Conservation (phyloP, 1,140 invertebrate species). For the Aphelinus certus region DNA sequence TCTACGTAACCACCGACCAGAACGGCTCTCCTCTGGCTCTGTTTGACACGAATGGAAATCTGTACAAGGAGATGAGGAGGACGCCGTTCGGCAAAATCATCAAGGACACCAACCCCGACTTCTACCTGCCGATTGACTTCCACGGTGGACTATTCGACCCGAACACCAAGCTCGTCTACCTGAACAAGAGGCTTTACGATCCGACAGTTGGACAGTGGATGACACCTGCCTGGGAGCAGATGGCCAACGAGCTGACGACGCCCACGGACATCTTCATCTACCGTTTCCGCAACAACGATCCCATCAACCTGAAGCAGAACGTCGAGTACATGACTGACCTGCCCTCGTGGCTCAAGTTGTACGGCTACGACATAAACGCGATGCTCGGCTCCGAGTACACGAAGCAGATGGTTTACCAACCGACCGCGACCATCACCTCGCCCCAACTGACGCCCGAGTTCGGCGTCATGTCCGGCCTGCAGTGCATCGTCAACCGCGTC, state of each 20-base stretch:
- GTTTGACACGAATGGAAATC: conserved; percentile 88
- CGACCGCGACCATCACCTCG: conserved; percentile 78
- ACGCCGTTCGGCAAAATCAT: conserved; percentile 91
- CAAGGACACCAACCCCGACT: conserved; percentile 89
- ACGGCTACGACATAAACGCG: conserved; percentile 85
- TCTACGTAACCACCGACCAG: conserved; percentile 93
- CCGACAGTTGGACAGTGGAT: conserved; percentile 94
- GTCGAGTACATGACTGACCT: conserved; percentile 86
- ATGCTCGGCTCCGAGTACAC: conserved; percentile 87
- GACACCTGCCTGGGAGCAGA: conserved; percentile 89
- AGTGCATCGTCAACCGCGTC: conserved; percentile 84
- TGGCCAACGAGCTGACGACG: conserved; percentile 81
- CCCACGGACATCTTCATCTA: conserved; percentile 93
- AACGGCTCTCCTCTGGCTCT: conserved; percentile 90
- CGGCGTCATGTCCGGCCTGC: conserved; percentile 86
- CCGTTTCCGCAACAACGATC: conserved; percentile 91
- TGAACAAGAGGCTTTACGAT: conserved; percentile 89
- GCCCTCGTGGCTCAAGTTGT: conserved; percentile 84
- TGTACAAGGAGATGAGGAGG: conserved; percentile 90
- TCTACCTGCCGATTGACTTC: conserved; percentile 92
- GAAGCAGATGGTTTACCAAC: conserved; percentile 79
- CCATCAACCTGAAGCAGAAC: conserved; percentile 81
- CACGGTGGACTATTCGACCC: conserved; percentile 88
- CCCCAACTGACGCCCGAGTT: conserved; percentile 83
- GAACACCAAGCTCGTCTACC: conserved; percentile 84